Base-by-base conservation (phyloP, 1,140 invertebrate genomes). In the Drosophila kepulauana region DNA sequence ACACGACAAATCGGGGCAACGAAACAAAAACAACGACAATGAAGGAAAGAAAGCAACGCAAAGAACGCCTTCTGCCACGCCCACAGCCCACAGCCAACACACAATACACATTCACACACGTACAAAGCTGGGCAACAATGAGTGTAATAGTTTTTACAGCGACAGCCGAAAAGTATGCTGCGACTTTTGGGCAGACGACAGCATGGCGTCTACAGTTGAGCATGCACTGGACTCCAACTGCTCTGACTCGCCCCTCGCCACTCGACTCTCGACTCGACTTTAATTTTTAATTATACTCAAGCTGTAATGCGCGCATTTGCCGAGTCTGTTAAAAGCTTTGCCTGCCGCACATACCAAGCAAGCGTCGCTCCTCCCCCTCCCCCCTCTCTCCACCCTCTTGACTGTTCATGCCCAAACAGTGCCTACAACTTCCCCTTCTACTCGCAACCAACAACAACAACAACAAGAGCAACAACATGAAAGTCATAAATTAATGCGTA, bases 401-500 rank as follows among this genome's bases (percentile, higher is more conserved):
- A 25, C 20, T 25, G 20, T 25, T 25, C 33, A 8, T 33, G 33
- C 33, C 33, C 5, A 33, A 33, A 33, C 5, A 33, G 33, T 6
- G 5, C 33, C 35, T 8, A 38, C 35, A 38, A 7, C 13, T 1
- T 20, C 30, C 61, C n/a, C 10, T 13, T 16, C 5, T 3, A 7
- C 64, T 25, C 16, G 43, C 0, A n/a, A 52, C 13, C 56, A 61
- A 33, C 68, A 81, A 63, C 73, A 61, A 75, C 38, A 49, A 25
- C 20, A 25, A 25, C 20, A 25, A 25, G 10, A 43, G 51, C 51
- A 45, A 67, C 38, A 66, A 48, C 45, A 59, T 59, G 59, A 51
- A 59, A 88, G 82, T 88, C 84, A 89, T 88, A 88, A 88, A 88
- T 88, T 88, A 88, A 88, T 88, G 84, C 84, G 87, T 88, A 75